Percentiles rank a stretch among this genome's conserved stretches.
Conservation (phyloP, 2,797 vertebrate genomes). For the Coranthus polyacanthus region DNA sequence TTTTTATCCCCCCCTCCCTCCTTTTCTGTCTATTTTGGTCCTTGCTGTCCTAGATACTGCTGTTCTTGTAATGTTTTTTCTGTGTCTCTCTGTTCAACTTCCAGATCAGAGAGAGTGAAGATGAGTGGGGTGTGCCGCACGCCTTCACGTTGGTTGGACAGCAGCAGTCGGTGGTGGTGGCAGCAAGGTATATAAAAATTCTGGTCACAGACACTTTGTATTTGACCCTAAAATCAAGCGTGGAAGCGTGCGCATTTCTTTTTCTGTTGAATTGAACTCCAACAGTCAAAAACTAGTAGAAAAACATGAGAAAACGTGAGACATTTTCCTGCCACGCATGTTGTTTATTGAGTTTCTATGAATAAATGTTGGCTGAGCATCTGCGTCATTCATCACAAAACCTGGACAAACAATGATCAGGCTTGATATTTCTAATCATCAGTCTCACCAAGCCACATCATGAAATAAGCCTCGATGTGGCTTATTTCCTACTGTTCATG, state of each 20-base stretch:
- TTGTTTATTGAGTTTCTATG: slow-evolving; percentile 6
- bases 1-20: slow-evolving; percentile 43
- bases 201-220: background rate
- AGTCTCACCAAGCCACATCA: too few species aligned
- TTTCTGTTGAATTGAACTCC: background rate
- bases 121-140: slow-evolving; percentile 97
- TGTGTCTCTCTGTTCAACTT: slow-evolving; percentile 57
- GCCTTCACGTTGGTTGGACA: slow-evolving; percentile 94
- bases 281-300: background rate
- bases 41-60: slow-evolving; percentile 67
- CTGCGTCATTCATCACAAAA: too few species aligned
- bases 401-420: slow-evolving; percentile 9
- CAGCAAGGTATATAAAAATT: slow-evolving; percentile 88
- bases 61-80: slow-evolving; percentile 61
- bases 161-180: slow-evolving; percentile 93
- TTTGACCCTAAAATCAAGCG: background rate
- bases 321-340: background rate
- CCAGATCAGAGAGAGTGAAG: slow-evolving; percentile 95
- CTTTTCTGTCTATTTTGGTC: slow-evolving; percentile 69
- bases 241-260: background rate
- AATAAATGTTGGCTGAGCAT: too few species aligned
- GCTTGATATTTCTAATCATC: slow-evolving; percentile 28
- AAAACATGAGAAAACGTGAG: background rate
- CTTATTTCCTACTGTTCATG: slow-evolving; percentile 2
- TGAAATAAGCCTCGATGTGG: too few species aligned